phyloP scores from a whole-genome alignment of 1,140 invertebrate species.

The Spodoptera frugiperda region DNA sequence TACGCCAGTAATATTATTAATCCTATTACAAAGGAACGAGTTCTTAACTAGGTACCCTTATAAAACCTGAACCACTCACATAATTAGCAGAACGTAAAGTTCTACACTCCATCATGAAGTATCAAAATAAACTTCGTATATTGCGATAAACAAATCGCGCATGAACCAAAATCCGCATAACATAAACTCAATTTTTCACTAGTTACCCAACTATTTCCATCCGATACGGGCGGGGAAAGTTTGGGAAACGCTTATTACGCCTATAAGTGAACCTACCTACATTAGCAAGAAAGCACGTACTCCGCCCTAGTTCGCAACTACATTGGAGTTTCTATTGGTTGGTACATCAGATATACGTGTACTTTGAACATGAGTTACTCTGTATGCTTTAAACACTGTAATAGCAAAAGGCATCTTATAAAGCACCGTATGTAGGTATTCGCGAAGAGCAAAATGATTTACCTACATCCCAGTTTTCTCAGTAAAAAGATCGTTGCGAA shows the following conservation, averaged over 20 bases:
- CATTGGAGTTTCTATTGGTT: slow-evolving; percentile 29
- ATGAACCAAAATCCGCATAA: not conserved
- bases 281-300: slow-evolving; percentile 30
- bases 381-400: not conserved
- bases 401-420: not conserved
- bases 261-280: slow-evolving; percentile 29
- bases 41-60: no score
- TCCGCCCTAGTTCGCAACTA: slow-evolving; percentile 34
- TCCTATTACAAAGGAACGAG: no score
- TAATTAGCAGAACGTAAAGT: no score
- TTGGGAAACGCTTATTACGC: slow-evolving; percentile 28
- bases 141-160: not conserved
- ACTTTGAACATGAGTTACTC: not conserved
- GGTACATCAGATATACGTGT: not conserved
- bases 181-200: slow-evolving; percentile 23
- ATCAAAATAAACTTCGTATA: not conserved
- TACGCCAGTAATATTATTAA: no score
- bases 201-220: slow-evolving; percentile 10
- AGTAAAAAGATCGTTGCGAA: not conserved
- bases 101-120: not conserved
- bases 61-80: no score
- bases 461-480: not conserved
- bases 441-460: slow-evolving; percentile 6
- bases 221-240: not conserved
- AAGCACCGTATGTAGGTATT: not conserved